Base-by-base conservation (phyloP, 1,140 invertebrate genomes). In the Chymomyza costata region DNA sequence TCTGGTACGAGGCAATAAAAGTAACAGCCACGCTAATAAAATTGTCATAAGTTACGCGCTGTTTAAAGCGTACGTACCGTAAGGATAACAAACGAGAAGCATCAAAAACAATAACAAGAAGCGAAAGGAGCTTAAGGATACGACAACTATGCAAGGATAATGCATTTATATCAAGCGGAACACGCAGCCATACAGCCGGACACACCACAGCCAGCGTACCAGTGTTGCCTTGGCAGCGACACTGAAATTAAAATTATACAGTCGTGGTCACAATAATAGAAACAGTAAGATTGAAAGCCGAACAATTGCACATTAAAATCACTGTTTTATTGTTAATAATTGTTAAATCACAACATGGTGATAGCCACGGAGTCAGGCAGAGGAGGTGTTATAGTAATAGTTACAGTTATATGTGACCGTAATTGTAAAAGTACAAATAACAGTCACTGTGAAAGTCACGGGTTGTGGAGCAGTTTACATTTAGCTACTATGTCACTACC, bases 41-140 rank as follows among this genome's bases (percentile, higher is more conserved):
- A 62, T 59, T 65, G 74, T 74, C 74, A 80, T 64, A 81, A 74
- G 74, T 63, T 54, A 57, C 41, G 53, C 56, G 66, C 59, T 64
- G 51, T 53, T 48, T 43, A 78, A 39, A 38, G 45, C 38, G 44
- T 5, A 13, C 44, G 16, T 17, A 37, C 46, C 13, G 3, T 17
- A 46, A 30, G 49, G 54, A 57, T 48, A 48, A 50, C n/a, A n/a
- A n/a, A n/a, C 18, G 34, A 5, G 18, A 21, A 8, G 2, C 16
- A 8, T 15, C 38, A n/a, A n/a, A n/a, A n/a, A n/a, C n/a, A n/a
- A n/a, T n/a, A 46, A 28, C 48, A 10, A 40, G 19, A 17, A 40
- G 18, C 16, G 31, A 2, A 34, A 18, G 3, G 8, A 44, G 14
- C 7, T 34, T 6, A 14, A 35, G n/a, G n/a, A 53, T 18, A 48